Percentiles rank a stretch among this genome's conserved stretches.
Conservation (phyloP, 2,797 vertebrate genomes). For the Amazona finschi region DNA sequence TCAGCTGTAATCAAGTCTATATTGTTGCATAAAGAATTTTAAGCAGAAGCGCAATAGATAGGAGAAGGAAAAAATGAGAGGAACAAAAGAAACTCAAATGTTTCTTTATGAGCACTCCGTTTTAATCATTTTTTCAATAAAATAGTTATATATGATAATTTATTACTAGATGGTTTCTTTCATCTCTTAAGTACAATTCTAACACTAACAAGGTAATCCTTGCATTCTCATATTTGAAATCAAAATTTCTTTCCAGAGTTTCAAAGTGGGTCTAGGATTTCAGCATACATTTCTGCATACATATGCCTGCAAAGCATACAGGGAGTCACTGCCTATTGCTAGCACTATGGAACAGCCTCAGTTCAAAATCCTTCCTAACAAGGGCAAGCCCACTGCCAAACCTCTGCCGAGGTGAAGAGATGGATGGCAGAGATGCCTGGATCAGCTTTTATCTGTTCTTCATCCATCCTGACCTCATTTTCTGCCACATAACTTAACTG, state of each 20-base stretch:
- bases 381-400: background rate
- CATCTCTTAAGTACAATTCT: constrained; percentile 10
- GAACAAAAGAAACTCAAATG: constrained; percentile 39
- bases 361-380: background rate
- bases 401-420: background rate
- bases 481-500: background rate
- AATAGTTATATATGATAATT: constrained; percentile 49
- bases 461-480: background rate
- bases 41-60: constrained; percentile 54
- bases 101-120: constrained; percentile 30
- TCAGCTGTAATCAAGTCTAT: constrained; percentile 70
- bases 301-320: background rate
- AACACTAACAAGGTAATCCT: background rate
- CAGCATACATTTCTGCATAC: background rate
- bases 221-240: background rate
- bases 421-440: background rate
- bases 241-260: background rate
- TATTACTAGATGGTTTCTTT: constrained; percentile 35
- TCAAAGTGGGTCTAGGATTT: background rate
- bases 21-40: constrained; percentile 74
- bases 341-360: background rate
- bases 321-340: background rate
- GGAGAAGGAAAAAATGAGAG: constrained; percentile 21
- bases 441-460: background rate
- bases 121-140: constrained; percentile 54